phyloP scores from a whole-genome alignment of 2,888 invertebrate genomes.

The Chironomus riparius region DNA sequence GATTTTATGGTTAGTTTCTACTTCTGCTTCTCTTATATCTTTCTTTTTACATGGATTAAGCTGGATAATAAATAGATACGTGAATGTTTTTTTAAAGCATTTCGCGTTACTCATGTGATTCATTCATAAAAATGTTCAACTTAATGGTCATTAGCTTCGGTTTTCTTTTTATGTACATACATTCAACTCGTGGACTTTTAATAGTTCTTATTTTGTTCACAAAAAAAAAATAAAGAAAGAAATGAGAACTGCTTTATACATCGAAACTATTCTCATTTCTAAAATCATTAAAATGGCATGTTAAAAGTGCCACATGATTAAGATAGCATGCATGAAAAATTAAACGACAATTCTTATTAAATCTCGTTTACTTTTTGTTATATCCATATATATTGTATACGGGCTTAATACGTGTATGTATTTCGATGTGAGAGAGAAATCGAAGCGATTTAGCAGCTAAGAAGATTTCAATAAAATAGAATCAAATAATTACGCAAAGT shows the following conservation, averaged over 20 bases:
- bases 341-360: not conserved
- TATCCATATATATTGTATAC: not conserved
- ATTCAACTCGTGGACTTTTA: constrained; percentile 6
- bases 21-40: too few species aligned
- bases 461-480: not conserved
- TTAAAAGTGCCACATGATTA: too few species aligned
- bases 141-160: constrained; percentile 13
- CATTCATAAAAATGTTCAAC: constrained; percentile 20
- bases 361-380: not conserved
- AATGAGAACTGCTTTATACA: too few species aligned
- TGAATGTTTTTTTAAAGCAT: not conserved
- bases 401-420: not conserved
- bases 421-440: not conserved
- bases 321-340: too few species aligned
- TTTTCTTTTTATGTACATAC: not conserved
- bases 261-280: too few species aligned
- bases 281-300: too few species aligned
- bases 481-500: not conserved
- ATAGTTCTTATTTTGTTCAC: not conserved
- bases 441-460: not conserved
- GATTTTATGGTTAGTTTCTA: too few species aligned
- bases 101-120: constrained; percentile 5
- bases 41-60: too few species aligned
- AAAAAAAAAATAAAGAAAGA: too few species aligned
- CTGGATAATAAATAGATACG: not conserved